Percentiles rank a stretch among this genome's conserved stretches.
Evolutionary conservation across 92 coral and sea anemone genomes (phyloP).

Genomic region (Zoanthus sansibaricus): DNA sequence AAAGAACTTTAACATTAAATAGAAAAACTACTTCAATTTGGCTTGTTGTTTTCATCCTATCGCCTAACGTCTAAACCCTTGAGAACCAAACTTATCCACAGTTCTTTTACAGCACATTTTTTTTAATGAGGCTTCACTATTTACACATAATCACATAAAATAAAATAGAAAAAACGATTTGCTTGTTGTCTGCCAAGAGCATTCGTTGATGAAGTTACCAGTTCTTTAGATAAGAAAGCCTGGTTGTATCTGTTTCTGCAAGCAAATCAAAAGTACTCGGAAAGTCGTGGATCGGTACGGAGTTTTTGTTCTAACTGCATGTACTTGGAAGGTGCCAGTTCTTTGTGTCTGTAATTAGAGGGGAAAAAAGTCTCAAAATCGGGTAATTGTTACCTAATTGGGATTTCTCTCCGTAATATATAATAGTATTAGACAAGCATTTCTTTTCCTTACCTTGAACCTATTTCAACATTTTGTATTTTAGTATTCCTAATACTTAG

Average conservation of each 20-base stretch:
- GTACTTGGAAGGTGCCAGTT: conserved; percentile 95
- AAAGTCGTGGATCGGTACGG: conserved; percentile 88
- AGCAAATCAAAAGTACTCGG: conserved; percentile 74
- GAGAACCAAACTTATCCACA: background rate
- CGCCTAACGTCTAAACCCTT: background rate
- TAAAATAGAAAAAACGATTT: background rate
- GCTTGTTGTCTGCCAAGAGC: background rate
- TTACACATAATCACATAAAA: background rate
- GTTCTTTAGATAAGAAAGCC: background rate
- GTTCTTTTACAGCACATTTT: background rate
- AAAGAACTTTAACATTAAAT: background rate
- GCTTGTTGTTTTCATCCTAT: background rate
- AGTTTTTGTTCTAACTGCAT: conserved; percentile 98
- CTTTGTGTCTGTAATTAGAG: conserved; percentile 85
- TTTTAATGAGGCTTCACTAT: background rate
- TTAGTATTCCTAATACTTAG: too few relatives aligned
- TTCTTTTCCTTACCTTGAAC: too few relatives aligned
- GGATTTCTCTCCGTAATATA: too few relatives aligned
- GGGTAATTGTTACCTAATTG: too few relatives aligned
- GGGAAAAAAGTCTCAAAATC: background rate
- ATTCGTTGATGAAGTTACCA: background rate
- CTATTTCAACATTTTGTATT: too few relatives aligned
- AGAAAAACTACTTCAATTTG: too few relatives aligned
- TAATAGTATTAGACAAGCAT: too few relatives aligned
- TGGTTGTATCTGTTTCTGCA: background rate